Conservation (phyloP, 2,888 invertebrate genomes). For the Hypena proboscidalis region DNA sequence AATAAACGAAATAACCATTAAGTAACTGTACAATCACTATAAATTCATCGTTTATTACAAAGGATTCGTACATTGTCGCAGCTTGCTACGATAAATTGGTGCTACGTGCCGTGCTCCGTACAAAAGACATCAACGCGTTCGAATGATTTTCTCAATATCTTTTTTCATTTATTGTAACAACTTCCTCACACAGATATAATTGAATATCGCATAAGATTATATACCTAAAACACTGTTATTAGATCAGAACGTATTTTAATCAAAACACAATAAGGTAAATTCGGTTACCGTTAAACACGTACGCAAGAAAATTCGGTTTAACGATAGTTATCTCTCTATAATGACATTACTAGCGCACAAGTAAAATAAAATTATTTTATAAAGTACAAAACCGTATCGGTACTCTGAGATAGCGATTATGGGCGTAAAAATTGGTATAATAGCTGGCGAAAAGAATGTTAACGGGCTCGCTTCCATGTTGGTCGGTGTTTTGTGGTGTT, state of each 20-base stretch:
- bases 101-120: conserved; percentile 26
- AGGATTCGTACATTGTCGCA: conserved; percentile 10
- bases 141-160: background rate
- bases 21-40: too few species aligned
- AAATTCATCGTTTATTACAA: too few species aligned
- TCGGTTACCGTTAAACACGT: conserved; percentile 32
- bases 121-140: conserved; percentile 73
- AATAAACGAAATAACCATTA: too few species aligned
- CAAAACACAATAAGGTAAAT: conserved; percentile 37
- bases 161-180: background rate
- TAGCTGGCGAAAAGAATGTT: conserved; percentile 73
- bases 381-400: conserved; percentile 47
- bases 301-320: conserved; percentile 34
- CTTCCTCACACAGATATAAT: conserved; percentile 8
- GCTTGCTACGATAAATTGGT: conserved; percentile 35
- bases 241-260: conserved; percentile 19
- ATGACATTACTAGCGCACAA: conserved; percentile 34
- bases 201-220: conserved; percentile 9
- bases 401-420: conserved; percentile 14
- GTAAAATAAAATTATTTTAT: conserved; percentile 43
- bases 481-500: conserved; percentile 49
- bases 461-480: conserved; percentile 69
- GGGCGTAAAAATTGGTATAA: conserved; percentile 65
- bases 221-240: conserved; percentile 20
- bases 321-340: conserved; percentile 37